Percentiles rank a stretch among this genome's conserved stretches.
phyloP scores from a whole-genome alignment of 2,113 vertebrate genomes.

The Echinops telfairi region DNA sequence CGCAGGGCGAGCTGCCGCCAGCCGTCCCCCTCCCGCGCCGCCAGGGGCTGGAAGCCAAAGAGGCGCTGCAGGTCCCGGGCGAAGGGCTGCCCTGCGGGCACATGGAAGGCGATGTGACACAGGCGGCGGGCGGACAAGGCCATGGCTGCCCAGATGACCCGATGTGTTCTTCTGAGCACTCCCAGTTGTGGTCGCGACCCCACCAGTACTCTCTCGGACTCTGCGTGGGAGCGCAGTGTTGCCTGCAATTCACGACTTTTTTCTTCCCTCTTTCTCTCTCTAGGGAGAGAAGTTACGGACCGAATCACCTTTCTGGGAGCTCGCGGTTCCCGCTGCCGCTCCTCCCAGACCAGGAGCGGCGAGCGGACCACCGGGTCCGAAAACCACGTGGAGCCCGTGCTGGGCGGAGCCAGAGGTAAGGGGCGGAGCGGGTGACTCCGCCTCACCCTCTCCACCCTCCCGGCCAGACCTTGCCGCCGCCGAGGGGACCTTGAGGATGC shows the following conservation, averaged over 20 bases:
- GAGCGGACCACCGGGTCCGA: not conserved
- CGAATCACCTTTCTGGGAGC: not conserved
- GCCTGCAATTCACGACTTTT: not conserved
- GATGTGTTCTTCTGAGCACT: too few relatives aligned
- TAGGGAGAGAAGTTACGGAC: not conserved
- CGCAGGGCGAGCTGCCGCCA: slow-evolving; percentile 91
- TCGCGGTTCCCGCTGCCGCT: not conserved
- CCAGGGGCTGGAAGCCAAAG: slow-evolving; percentile 92
- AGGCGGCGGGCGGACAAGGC: slow-evolving; percentile 89
- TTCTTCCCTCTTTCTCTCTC: not conserved
- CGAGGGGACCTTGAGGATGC: not conserved
- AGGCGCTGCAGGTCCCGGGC: slow-evolving; percentile 87
- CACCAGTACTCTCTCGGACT: not conserved
- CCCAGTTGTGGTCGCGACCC: not conserved
- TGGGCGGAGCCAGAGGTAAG: not conserved
- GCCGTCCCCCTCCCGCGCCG: slow-evolving; percentile 84
- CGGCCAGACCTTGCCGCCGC: not conserved
- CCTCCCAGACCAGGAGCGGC: rapidly evolving
- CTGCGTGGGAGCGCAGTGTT: not conserved
- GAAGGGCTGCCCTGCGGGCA: slow-evolving; percentile 88
- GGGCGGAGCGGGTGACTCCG: not conserved
- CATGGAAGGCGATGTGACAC: slow-evolving; percentile 93
- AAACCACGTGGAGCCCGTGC: not conserved
- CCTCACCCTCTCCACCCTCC: not conserved
- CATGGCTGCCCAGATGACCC: slow-evolving; percentile 84